Conservation (phyloP, 2,113 vertebrate genomes). For the Psittacula cyanocephala region DNA sequence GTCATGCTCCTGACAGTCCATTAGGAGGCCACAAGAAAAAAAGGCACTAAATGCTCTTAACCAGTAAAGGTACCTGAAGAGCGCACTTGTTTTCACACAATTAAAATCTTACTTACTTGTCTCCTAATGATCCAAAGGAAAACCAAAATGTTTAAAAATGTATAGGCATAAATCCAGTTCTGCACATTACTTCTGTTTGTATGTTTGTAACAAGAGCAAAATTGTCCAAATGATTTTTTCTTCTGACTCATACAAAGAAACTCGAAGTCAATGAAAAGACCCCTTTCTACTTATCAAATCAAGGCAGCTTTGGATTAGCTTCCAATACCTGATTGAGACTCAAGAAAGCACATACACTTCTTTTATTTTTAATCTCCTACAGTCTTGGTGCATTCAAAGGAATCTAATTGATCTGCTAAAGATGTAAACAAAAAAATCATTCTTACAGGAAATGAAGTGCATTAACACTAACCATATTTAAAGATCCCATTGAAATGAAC, state of each 20-base stretch:
- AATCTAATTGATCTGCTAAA: not conserved
- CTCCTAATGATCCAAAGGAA: not conserved
- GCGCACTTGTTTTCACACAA: not conserved
- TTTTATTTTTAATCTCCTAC: not conserved
- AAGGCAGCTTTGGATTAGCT: not conserved
- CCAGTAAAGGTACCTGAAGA: not conserved
- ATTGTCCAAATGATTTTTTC: not conserved
- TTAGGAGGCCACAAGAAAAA: not conserved
- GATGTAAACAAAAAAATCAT: not conserved
- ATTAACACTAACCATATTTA: not conserved
- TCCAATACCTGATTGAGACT: not conserved
- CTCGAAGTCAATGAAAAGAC: not conserved
- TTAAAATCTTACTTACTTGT: not conserved
- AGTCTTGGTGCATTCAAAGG: not conserved
- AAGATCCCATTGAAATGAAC: not conserved
- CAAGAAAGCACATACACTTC: not conserved
- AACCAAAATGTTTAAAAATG: not conserved
- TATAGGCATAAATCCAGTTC: not conserved
- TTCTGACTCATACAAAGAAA: not conserved
- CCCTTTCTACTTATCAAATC: not conserved
- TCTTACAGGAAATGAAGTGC: not conserved
- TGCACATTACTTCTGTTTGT: not conserved
- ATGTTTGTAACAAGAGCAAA: not conserved
- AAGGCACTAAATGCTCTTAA: not conserved
- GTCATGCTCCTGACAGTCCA: not conserved